A percentile compares a stretch with the other conserved stretches of the same genome.
phyloP scores from a whole-genome alignment of 2,797 vertebrate species.

The Cuniculus paca region DNA sequence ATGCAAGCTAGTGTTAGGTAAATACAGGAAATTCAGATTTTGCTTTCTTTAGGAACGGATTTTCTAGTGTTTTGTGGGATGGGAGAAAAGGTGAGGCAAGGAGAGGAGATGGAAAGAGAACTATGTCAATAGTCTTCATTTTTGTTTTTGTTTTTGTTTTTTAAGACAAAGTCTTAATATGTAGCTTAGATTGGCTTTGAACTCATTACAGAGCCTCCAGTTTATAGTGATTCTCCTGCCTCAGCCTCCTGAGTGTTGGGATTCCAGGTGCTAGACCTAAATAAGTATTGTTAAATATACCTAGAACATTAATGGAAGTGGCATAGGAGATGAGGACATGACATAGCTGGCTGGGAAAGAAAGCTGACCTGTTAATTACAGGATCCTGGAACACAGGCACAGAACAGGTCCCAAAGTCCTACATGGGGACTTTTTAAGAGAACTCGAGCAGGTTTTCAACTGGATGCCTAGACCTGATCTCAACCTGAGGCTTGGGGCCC shows the following conservation, averaged over 20 bases:
- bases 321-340: neutral
- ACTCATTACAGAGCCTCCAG: neutral
- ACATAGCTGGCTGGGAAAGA: neutral
- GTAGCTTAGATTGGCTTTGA: neutral
- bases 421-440: neutral
- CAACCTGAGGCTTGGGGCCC: neutral
- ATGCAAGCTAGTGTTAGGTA: neutral
- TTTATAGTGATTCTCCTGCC: neutral
- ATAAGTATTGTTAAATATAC: neutral
- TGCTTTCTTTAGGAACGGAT: no score
- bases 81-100: no score
- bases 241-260: no score
- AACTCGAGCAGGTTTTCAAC: neutral
- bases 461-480: neutral
- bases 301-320: neutral
- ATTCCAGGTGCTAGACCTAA: neutral
- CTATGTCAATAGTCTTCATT: neutral
- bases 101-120: no score
- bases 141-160: neutral
- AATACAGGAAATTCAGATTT: no score
- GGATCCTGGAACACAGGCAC: neutral
- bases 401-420: neutral
- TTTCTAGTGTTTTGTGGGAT: neutral
- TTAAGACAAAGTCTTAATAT: no score
- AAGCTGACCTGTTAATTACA: neutral